Percentiles rank a stretch among this genome's conserved stretches.
Conservation (phyloP, 2,888 invertebrate species). For the Polyommatus iphigenia region DNA sequence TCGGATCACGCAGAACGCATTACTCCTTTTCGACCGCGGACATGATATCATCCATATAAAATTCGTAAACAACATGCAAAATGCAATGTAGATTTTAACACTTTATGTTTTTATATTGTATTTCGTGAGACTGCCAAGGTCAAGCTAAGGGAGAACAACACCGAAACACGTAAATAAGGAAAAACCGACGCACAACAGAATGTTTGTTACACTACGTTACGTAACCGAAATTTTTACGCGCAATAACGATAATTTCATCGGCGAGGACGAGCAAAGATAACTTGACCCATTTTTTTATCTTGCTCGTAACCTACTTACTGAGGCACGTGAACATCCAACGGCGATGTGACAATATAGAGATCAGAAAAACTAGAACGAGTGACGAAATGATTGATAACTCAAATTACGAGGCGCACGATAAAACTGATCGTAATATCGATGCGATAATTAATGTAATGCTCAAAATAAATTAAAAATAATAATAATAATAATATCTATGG, state of each 20-base stretch:
- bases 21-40: conserved; percentile 36
- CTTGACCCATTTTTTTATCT: conserved; percentile 81
- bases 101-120: background rate
- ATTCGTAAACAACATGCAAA: background rate
- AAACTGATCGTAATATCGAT: background rate
- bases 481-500: too few species aligned
- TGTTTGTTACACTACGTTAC: conserved; percentile 47
- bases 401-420: conserved; percentile 21
- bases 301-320: conserved; percentile 70
- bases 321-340: conserved; percentile 60
- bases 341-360: conserved; percentile 39
- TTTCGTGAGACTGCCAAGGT: background rate
- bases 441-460: background rate
- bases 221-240: conserved; percentile 68
- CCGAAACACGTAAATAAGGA: background rate
- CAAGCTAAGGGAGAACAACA: background rate
- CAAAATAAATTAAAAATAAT: background rate
- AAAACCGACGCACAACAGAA: background rate
- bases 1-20: conserved; percentile 57
- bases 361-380: conserved; percentile 44
- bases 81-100: background rate
- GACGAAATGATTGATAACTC: conserved; percentile 45
- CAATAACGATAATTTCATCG: conserved; percentile 76
- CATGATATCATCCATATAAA: conserved; percentile 34
- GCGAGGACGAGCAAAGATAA: conserved; percentile 78